These are phyloP conservation scores for Drosophila histrio DNA, from an alignment of 2,888 invertebrate species.

Conservation along the genomic window DNA sequence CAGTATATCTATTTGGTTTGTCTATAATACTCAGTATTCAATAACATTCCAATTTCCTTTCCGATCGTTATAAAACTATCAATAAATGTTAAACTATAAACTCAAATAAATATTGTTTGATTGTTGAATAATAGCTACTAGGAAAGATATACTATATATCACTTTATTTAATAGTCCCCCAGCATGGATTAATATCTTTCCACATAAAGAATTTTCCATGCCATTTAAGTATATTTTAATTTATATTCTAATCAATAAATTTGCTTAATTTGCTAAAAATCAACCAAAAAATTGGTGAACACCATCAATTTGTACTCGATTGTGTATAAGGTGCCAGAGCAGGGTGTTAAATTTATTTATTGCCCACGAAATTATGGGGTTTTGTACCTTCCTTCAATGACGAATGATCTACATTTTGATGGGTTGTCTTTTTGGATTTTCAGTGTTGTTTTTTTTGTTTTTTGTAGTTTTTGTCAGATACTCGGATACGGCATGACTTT, in stretches of 20 bases:
- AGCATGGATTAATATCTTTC: no score
- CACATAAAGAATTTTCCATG: no score
- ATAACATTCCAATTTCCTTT: no score
- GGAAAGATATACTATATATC: no score
- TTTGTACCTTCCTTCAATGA: constrained; percentile 65
- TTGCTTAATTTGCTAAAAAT: neutral
- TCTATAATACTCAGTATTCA: no score
- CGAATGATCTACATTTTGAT: constrained; percentile 76
- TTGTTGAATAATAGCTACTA: no score
- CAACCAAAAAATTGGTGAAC: neutral
- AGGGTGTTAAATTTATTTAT: constrained; percentile 75
- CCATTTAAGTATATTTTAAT: neutral
- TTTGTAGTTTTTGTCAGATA: constrained; percentile 27
- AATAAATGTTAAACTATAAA: no score
- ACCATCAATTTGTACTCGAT: neutral
- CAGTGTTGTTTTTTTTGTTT: constrained; percentile 12
- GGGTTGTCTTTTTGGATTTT: constrained; percentile 36
- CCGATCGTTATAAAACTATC: no score
- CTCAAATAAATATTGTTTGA: no score
- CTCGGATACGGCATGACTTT: constrained; percentile 62
- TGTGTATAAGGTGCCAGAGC: constrained; percentile 2
- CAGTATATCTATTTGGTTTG: no score
- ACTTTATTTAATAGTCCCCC: no score
- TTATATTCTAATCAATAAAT: neutral
- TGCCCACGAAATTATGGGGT: constrained; percentile 66